Conservation (phyloP, 2,888 invertebrate genomes). For the Globia sparganii region DNA sequence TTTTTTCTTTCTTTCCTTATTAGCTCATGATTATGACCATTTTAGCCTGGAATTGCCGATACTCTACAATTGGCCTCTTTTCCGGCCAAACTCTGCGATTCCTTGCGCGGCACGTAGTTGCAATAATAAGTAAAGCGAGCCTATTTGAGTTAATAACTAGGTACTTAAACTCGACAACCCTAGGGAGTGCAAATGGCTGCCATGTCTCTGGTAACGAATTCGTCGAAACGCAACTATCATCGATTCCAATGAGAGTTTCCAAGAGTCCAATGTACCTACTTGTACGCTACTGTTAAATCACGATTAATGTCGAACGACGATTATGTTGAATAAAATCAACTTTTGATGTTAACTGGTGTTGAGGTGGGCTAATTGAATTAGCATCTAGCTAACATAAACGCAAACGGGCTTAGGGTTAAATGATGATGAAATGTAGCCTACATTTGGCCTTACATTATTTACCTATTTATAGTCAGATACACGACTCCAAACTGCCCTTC, state of each 20-base stretch:
- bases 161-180: neutral
- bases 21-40: neutral
- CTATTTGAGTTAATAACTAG: conserved; percentile 5
- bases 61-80: too few species aligned
- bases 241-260: conserved; percentile 12
- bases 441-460: conserved; percentile 7
- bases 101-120: neutral
- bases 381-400: neutral
- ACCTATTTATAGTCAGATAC: neutral
- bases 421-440: too few species aligned
- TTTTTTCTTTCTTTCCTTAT: neutral
- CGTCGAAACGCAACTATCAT: neutral
- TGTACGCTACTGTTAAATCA: neutral
- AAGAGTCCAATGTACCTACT: conserved; percentile 7
- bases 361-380: neutral
- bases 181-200: conserved; percentile 12
- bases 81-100: neutral
- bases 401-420: neutral
- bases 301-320: neutral
- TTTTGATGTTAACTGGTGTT: neutral
- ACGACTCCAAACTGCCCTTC: too few species aligned
- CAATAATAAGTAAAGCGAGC: neutral
- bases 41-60: too few species aligned
- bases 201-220: conserved; percentile 19
- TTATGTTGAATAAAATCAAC: neutral